Evolutionary conservation across 2,113 vertebrate genomes (phyloP), one percentile per base, ranked within the genome.

Genomic region (Pelecanus crispus): DNA sequence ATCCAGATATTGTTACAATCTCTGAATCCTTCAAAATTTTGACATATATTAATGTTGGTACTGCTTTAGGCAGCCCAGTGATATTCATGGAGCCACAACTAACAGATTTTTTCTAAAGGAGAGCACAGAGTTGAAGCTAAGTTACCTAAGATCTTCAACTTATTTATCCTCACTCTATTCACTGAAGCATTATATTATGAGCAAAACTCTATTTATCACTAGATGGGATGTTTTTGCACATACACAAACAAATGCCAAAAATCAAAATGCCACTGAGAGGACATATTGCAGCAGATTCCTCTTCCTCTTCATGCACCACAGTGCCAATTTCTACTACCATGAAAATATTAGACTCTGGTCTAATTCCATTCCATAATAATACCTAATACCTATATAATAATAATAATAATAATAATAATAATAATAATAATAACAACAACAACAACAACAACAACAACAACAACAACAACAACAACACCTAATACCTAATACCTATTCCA

Each of bases 201-300:
- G 63, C 63, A 95, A 88, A 93, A 90, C 36, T 72, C 90, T 90
- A 88, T 92, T 95, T 91, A 73, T 82, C 92, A 83, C 50, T 26
- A 92, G 85, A 78, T 3, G 17, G 71, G 68, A 88, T 88, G 82
- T 47, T 93, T 93, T 88, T 95, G 71, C 80, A 83, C 72, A 92
- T 59, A 92, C 79, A 94, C 59, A 92, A 95, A 83, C 63, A 81
- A 92, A 68, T 84, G 92, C 92, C 90, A 96, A 90, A 93, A 85
- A 66, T 80, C 63, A 55, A 86, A 96, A 88, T 92, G 86, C 88
- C 92, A 93, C 52, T 14, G 85, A 52, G 55, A 88, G 72, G 19
- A 71, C 94, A 89, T 45, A 89, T 40, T 87, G 87, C 82, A 88
- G 71, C 79, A 90, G 78, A 82, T 82, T 85, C 66, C 65, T 86